Conservation (phyloP, 2,888 invertebrate species). For the Macaria notata region DNA sequence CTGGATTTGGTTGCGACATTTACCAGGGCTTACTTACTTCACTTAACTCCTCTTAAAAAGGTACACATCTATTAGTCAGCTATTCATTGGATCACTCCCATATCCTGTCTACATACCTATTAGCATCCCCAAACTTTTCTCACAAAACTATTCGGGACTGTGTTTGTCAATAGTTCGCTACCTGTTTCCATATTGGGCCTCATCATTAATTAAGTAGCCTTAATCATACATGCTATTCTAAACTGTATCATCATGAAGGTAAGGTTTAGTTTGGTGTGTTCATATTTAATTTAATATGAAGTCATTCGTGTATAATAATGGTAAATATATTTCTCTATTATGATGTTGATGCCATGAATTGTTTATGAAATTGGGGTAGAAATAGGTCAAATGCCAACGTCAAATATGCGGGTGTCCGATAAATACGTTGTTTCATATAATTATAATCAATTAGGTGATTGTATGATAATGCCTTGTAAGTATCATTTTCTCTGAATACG, state of each 20-base stretch:
- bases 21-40: too few relatives aligned
- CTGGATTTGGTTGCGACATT: too few relatives aligned
- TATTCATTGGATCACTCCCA: too few relatives aligned
- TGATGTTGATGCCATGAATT: conserved; percentile 10
- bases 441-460: background rate
- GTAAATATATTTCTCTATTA: conserved; percentile 11
- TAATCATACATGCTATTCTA: background rate
- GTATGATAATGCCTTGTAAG: background rate
- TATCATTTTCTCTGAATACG: too few relatives aligned
- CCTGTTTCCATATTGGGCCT: conserved; percentile 17
- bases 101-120: background rate
- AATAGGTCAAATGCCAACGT: conserved; percentile 7
- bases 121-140: conserved; percentile 13
- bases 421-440: background rate
- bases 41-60: too few relatives aligned
- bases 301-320: conserved; percentile 10
- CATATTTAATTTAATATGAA: conserved; percentile 2
- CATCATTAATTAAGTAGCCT: conserved; percentile 7
- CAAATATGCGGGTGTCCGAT: background rate
- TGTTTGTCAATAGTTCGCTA: conserved; percentile 21
- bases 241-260: background rate
- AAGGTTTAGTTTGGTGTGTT: background rate
- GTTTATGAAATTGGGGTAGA: conserved; percentile 7
- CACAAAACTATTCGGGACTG: conserved; percentile 5
- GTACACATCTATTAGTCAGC: too few relatives aligned